Evolutionary conservation across 2,888 invertebrate species (phyloP).

Genomic region (Heliconius charithonia): DNA sequence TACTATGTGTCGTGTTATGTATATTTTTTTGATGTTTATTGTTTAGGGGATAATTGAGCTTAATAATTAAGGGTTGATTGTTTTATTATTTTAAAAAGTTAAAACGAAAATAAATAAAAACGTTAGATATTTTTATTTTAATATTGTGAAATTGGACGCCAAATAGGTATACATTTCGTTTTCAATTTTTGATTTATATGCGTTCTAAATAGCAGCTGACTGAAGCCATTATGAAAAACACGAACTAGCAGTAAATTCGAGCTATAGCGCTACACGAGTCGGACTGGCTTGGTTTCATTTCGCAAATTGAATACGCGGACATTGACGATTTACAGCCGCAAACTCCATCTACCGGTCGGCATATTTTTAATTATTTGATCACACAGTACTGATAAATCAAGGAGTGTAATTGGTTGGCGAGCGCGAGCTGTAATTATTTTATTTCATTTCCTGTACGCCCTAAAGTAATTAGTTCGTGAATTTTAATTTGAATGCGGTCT

Average conservation of each 20-base stretch:
- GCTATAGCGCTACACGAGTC: constrained; percentile 47
- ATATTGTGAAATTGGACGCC: neutral
- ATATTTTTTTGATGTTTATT: constrained; percentile 22
- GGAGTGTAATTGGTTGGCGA: constrained; percentile 67
- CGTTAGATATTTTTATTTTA: too few relatives aligned
- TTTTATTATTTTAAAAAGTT: too few relatives aligned
- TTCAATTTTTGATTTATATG: constrained; percentile 28
- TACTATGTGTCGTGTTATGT: constrained; percentile 32
- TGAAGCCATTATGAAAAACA: constrained; percentile 44
- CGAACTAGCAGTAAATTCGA: constrained; percentile 54
- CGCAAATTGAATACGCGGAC: constrained; percentile 73
- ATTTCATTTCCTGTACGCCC: constrained; percentile 68
- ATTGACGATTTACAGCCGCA: constrained; percentile 62
- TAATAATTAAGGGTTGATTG: neutral
- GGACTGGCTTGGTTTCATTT: constrained; percentile 62
- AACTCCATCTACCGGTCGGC: constrained; percentile 62
- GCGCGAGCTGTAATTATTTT: constrained; percentile 69
- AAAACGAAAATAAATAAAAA: too few relatives aligned
- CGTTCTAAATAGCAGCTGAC: constrained; percentile 39
- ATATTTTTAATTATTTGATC: constrained; percentile 82
- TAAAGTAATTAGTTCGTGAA: constrained; percentile 68
- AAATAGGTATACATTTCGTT: constrained; percentile 24
- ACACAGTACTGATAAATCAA: constrained; percentile 76
- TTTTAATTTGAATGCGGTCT: constrained; percentile 59
- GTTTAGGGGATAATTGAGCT: too few relatives aligned